Evolutionary conservation across 2,888 invertebrate genomes (phyloP).

Genomic region (Cordilura impudica): DNA sequence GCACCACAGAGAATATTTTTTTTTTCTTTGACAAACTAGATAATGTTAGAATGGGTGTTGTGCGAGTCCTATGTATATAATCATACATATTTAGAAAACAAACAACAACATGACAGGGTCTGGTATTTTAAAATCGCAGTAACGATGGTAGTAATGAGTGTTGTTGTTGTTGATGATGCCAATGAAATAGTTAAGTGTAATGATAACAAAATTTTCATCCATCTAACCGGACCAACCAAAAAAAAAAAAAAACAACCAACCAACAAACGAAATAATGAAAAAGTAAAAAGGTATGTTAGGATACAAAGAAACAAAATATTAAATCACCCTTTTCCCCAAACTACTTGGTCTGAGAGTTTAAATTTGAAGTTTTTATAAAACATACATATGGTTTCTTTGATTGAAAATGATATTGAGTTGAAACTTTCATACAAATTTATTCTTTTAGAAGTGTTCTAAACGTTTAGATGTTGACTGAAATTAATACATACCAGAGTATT

Average conservation of each 20-base stretch:
- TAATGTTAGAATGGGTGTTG: neutral
- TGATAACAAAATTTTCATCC: slow-evolving; percentile 36
- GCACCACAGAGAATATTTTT: slow-evolving; percentile 37
- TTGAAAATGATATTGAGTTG: neutral
- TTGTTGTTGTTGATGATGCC: neutral
- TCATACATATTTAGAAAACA: neutral
- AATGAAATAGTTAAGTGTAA: slow-evolving; percentile 8
- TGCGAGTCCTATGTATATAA: neutral
- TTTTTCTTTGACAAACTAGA: neutral
- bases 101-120: slow-evolving; percentile 5
- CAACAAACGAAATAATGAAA: neutral
- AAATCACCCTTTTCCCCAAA: neutral
- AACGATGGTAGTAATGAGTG: slow-evolving; percentile 26
- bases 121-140: slow-evolving; percentile 31
- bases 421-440: too few species aligned
- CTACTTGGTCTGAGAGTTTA: neutral
- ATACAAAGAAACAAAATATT: neutral
- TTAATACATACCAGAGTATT: too few species aligned
- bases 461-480: too few species aligned
- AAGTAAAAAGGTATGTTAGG: neutral
- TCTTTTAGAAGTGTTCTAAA: too few species aligned
- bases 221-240: neutral
- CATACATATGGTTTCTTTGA: neutral
- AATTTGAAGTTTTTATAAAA: neutral
- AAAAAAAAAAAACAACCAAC: slow-evolving; percentile 10